phyloP scores from a whole-genome alignment of 1,140 invertebrate species.

The Centruroides sculpturatus region DNA sequence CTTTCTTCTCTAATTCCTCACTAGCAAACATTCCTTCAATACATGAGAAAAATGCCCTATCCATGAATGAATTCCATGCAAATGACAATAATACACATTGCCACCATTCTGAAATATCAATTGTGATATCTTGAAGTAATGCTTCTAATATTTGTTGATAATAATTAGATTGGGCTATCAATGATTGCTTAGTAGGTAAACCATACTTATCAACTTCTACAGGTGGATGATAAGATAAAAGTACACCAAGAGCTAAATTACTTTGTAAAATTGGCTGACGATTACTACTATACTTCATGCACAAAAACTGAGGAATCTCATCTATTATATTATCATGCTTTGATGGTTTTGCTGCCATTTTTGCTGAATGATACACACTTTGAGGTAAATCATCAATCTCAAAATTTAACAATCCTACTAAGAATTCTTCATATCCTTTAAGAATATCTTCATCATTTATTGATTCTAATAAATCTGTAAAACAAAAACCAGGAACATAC shows the following conservation, averaged over 20 bases:
- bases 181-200: conserved; percentile 4
- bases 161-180: background rate
- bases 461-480: conserved; percentile 9
- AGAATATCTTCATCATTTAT: conserved; percentile 3
- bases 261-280: too few relatives aligned
- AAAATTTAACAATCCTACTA: conserved; percentile 3
- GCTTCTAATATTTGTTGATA: conserved; percentile 8
- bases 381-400: conserved; percentile 7
- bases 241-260: conserved; percentile 1
- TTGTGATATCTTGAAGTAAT: conserved; percentile 7
- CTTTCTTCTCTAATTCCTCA: too few relatives aligned
- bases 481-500: conserved; percentile 12
- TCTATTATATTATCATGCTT: conserved; percentile 4
- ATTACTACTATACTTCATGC: background rate
- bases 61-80: conserved; percentile 10
- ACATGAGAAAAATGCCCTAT: conserved; percentile 5
- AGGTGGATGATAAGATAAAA: conserved; percentile 10
- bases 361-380: conserved; percentile 9
- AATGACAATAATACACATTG: conserved; percentile 3
- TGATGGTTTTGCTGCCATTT: conserved; percentile 1
- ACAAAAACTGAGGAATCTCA: conserved; percentile 10
- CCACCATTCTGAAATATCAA: conserved; percentile 9
- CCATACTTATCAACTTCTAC: conserved; percentile 13
- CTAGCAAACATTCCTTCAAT: conserved; percentile 1
- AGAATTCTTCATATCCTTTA: conserved; percentile 8